Evolutionary conservation across 2,797 vertebrate genomes (phyloP), one percentile per base, ranked within the genome.

Genomic region (Lateolabrax maculatus): DNA sequence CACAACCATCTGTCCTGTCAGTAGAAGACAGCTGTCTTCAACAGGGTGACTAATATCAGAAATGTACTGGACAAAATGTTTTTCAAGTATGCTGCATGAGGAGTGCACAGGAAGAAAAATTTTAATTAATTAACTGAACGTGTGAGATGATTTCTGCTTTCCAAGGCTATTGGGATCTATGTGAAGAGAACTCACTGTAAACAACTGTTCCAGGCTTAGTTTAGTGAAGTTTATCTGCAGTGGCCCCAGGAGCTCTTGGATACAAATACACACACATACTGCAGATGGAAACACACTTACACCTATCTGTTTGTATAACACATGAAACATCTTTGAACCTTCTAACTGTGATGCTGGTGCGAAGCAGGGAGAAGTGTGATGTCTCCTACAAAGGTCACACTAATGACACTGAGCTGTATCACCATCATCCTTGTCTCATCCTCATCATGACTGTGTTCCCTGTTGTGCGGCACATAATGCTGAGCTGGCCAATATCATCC

Each of bases 401-500:
- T 53, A 68, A 70, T 43, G 52, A 67, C n/a, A 41, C 37, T n/a
- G n/a, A n/a, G n/a, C n/a, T 23, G 53, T 72, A 56, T 80, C 62
- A 57, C n/a, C 65, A 37, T 71, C 44, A 51, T 55, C 75, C 41
- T 75, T 68, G 55, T 15, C 52, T 23, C 39, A 19, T 58, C 71
- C 41, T 57, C 60, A 64, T 75, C 60, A 18, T 31, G n/a, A n/a
- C n/a, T 15, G 5, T 63, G 58, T 56, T 72, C 61, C 31, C 25
- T 10, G 71, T 13, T 60, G 66, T 49, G 18, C 46, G 15, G 67
- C 49, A 27, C 19, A 53, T 65, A 71, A 69, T 41, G 81, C 85
- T 87, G 79, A 90, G 27, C 65, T 65, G 67, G 78, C 31, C 13
- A 10, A 23, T 61, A 56, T 67, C 48, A n/a, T 13, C 1, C 5